Evolutionary conservation across 2,888 invertebrate species (phyloP).

Genomic region (Phalangium opilio): DNA sequence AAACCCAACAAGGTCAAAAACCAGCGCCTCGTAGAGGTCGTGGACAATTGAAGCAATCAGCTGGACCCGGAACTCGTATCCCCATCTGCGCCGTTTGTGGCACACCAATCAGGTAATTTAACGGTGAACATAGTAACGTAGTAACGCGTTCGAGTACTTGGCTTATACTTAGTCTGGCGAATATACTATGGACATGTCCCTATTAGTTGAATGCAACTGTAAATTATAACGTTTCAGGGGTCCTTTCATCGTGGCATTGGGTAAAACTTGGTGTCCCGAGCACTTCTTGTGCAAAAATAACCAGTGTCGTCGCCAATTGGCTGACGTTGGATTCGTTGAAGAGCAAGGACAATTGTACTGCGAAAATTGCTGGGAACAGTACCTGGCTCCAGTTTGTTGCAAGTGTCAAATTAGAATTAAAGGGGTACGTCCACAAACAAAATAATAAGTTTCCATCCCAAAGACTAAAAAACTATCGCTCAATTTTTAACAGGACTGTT

Average conservation of each 20-base stretch:
- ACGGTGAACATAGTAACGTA: too few relatives aligned
- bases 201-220: too few relatives aligned
- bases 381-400: conserved; percentile 85
- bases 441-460: too few relatives aligned
- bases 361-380: conserved; percentile 94
- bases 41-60: conserved; percentile 66
- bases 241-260: conserved; percentile 92
- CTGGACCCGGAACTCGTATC: conserved; percentile 55
- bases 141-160: not conserved
- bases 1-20: conserved; percentile 15
- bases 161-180: too few relatives aligned
- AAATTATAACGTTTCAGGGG: conserved; percentile 37
- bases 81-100: conserved; percentile 81
- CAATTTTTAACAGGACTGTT: conserved; percentile 55
- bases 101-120: conserved; percentile 70
- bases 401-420: conserved; percentile 89
- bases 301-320: conserved; percentile 71
- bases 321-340: conserved; percentile 96
- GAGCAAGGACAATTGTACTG: conserved; percentile 92
- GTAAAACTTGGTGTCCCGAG: conserved; percentile 97
- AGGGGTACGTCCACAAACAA: conserved; percentile 49
- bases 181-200: too few relatives aligned
- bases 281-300: conserved; percentile 92
- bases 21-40: conserved; percentile 65
- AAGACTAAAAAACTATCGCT: too few relatives aligned